A percentile compares a stretch with the other conserved stretches of the same genome.
phyloP scores from a whole-genome alignment of 2,797 vertebrate genomes.

The Uromys caudimaculatus region DNA sequence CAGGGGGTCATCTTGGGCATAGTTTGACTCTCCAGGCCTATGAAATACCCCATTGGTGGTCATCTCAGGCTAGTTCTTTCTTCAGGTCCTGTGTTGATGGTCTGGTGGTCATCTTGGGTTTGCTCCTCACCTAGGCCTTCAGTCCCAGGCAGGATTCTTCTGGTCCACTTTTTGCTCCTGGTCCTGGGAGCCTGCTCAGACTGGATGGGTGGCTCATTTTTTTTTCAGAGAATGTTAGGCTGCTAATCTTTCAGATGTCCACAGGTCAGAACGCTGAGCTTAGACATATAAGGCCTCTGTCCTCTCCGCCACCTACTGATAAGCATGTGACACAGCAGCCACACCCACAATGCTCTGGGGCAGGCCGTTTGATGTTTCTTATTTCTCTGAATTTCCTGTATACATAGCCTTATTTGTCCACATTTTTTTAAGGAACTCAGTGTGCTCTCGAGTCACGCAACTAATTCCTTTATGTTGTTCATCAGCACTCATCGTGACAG shows the following conservation, averaged over 20 bases:
- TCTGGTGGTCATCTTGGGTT: background rate
- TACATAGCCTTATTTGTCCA: background rate
- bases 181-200: too few relatives aligned
- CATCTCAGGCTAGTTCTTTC: background rate
- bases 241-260: background rate
- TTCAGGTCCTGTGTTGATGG: background rate
- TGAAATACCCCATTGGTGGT: background rate
- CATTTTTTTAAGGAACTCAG: background rate
- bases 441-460: background rate
- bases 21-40: background rate
- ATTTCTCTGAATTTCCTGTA: constrained; percentile 17
- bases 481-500: background rate
- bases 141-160: too few relatives aligned
- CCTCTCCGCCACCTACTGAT: background rate
- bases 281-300: background rate
- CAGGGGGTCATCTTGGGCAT: background rate
- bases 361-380: background rate
- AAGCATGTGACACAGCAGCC: background rate
- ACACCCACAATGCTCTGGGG: background rate
- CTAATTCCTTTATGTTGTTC: background rate
- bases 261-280: too few relatives aligned
- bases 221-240: background rate
- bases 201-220: too few relatives aligned
- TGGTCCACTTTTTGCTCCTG: too few relatives aligned
- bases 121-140: too few relatives aligned